phyloP scores from a whole-genome alignment of 2,797 vertebrate genomes.

The Tragopan temminckii region DNA sequence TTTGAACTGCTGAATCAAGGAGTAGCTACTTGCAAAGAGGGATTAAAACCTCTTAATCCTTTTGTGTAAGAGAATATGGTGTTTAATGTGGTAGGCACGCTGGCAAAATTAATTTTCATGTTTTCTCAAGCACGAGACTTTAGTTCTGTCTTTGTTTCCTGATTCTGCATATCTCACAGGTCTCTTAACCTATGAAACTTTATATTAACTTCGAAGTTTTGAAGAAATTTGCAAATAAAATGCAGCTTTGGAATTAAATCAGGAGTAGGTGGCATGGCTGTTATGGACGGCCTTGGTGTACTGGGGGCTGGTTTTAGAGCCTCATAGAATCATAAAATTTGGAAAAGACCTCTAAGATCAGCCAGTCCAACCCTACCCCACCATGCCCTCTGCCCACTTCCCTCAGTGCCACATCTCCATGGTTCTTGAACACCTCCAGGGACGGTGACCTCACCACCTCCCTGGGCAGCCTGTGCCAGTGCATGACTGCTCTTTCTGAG shows the following conservation, averaged over 20 bases:
- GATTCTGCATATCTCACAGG: neutral
- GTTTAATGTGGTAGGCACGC: constrained; percentile 73
- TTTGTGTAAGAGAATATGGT: constrained; percentile 62
- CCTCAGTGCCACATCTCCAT: too few relatives aligned
- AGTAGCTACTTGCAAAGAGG: constrained; percentile 58
- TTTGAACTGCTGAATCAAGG: constrained; percentile 70
- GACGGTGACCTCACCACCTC: too few relatives aligned
- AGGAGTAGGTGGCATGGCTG: neutral
- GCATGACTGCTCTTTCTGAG: too few relatives aligned
- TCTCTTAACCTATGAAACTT: constrained; percentile 30
- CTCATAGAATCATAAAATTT: neutral
- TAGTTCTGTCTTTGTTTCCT: constrained; percentile 51
- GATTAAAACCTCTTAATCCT: constrained; percentile 77
- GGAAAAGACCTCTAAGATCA: too few relatives aligned
- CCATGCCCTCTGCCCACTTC: too few relatives aligned
- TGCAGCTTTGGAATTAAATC: constrained; percentile 17
- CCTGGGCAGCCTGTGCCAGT: too few relatives aligned
- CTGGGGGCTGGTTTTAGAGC: neutral
- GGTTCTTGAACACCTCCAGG: too few relatives aligned
- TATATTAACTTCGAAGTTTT: constrained; percentile 54
- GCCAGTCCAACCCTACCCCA: too few relatives aligned
- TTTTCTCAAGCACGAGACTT: constrained; percentile 70
- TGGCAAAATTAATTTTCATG: constrained; percentile 76
- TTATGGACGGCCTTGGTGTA: neutral
- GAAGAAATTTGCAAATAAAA: constrained; percentile 52